Evolutionary conservation across 2,113 vertebrate genomes (phyloP), one percentile per base, ranked within the genome.

Genomic region (Nerophis lumbriciformis): DNA sequence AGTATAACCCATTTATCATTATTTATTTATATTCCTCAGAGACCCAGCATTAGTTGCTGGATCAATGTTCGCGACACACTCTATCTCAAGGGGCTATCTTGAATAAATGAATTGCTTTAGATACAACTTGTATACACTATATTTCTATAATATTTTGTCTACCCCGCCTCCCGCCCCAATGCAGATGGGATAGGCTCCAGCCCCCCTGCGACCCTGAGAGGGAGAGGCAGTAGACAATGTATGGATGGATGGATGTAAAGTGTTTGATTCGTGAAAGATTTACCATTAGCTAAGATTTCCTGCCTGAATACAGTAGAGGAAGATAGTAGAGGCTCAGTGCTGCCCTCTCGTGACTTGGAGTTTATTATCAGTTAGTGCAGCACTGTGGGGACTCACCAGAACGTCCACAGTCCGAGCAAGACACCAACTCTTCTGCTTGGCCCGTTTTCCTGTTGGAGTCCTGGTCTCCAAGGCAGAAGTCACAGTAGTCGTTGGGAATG

Each of bases 401-500:
- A 79, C 95, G 96, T 79, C 96, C 97, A 66, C 96, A 99, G 89
- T 99, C 97, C 13, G 97, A 95, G 87, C 97, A 99, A 0, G 97
- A 98, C 63, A 99, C 96, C 84, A 99, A 90, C 80, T 97, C 94
- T 79, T 99, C 97, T 0, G 95, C 93, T 49, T 93, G 93, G 38
- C 97, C 96, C 3, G 94, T 97, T 89, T 99, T 99, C 89, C 94
- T 94, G 89, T 98, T 98, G 84, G 97, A 92, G 77, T 90, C 94
- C 53, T 94, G 96, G 82, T 95, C 95, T 48, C 97, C 96, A n/a
- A 99, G 89, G 86, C 97, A 99, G 93, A 99, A 99, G 88, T 99
- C 95, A 89, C 97, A 99, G 94, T 98, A 99, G 90, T 98, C 96
- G 79, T 99, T 99, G 85, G 97, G 94, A 87, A 98, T 95, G 83